These are phyloP conservation scores for Lipophrys pholis DNA, from an alignment of 2,113 vertebrate genomes.

Conservation along the genomic window DNA sequence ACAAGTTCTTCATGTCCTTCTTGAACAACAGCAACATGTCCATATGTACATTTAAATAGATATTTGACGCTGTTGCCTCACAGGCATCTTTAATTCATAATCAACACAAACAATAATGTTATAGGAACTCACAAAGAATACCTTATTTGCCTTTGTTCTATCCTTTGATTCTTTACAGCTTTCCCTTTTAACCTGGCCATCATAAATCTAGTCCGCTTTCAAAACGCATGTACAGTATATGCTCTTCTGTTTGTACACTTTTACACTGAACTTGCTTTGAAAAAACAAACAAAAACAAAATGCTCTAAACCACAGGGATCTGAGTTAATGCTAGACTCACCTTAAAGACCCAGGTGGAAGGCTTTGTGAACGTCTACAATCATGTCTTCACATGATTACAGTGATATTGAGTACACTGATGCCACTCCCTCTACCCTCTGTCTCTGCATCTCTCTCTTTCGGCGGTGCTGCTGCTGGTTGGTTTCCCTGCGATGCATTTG, in stretches of 20 bases:
- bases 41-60: background rate
- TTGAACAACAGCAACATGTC: slow-evolving; percentile 6
- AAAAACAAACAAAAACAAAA: too few species aligned
- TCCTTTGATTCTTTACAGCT: background rate
- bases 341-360: too few species aligned
- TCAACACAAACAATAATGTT: background rate
- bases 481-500: too few species aligned
- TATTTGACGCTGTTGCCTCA: background rate
- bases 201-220: background rate
- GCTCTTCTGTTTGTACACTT: background rate
- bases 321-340: too few species aligned
- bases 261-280: too few species aligned
- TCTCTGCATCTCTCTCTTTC: too few species aligned
- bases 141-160: background rate
- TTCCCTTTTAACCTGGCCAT: background rate
- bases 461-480: too few species aligned
- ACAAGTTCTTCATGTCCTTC: background rate
- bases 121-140: background rate
- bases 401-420: too few species aligned
- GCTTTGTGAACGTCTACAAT: too few species aligned
- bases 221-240: background rate
- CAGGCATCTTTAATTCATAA: background rate
- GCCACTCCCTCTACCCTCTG: too few species aligned
- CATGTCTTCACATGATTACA: too few species aligned
- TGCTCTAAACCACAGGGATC: too few species aligned